These are phyloP conservation scores for Orientallactaga bullata DNA, from an alignment of 2,113 vertebrate species.

Conservation along the genomic window DNA sequence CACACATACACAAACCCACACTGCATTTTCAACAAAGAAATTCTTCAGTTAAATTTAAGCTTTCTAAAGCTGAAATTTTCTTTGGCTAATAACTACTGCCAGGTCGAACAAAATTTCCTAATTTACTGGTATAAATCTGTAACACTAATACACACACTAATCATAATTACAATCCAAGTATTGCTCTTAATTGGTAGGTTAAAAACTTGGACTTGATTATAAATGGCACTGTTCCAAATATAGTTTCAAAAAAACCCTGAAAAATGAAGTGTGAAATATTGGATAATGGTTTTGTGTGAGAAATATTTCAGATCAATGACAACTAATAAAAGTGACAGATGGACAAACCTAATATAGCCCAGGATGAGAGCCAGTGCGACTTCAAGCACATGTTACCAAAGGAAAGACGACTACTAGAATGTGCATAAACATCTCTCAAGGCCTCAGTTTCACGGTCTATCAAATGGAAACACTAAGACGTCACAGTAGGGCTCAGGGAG, in stretches of 20 bases:
- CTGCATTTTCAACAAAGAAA: slow-evolving; percentile 61
- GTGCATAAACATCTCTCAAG: neutral
- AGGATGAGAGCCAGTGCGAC: slow-evolving; percentile 65
- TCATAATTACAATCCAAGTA: slow-evolving; percentile 77
- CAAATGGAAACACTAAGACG: neutral
- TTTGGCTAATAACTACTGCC: slow-evolving; percentile 70
- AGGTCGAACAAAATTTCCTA: slow-evolving; percentile 72
- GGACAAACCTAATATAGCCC: slow-evolving; percentile 76
- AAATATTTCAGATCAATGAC: slow-evolving; percentile 81
- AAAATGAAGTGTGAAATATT: slow-evolving; percentile 78
- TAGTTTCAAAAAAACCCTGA: slow-evolving; percentile 37
- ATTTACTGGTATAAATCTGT: slow-evolving; percentile 66
- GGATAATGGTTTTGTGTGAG: slow-evolving; percentile 77
- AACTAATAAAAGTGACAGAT: slow-evolving; percentile 81
- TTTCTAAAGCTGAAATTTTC: slow-evolving; percentile 71
- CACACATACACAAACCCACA: slow-evolving; percentile 32
- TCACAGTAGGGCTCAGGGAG: neutral
- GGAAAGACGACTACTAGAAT: slow-evolving; percentile 14
- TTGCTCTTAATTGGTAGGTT: slow-evolving; percentile 78
- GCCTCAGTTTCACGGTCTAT: neutral
- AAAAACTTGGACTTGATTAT: slow-evolving; percentile 75
- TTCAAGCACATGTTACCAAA: slow-evolving; percentile 64
- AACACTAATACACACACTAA: slow-evolving; percentile 71
- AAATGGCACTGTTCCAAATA: slow-evolving; percentile 71
- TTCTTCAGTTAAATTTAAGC: slow-evolving; percentile 68